Evolutionary conservation across 2,113 vertebrate genomes (phyloP).

Genomic region (Ammodramus savannarum): DNA sequence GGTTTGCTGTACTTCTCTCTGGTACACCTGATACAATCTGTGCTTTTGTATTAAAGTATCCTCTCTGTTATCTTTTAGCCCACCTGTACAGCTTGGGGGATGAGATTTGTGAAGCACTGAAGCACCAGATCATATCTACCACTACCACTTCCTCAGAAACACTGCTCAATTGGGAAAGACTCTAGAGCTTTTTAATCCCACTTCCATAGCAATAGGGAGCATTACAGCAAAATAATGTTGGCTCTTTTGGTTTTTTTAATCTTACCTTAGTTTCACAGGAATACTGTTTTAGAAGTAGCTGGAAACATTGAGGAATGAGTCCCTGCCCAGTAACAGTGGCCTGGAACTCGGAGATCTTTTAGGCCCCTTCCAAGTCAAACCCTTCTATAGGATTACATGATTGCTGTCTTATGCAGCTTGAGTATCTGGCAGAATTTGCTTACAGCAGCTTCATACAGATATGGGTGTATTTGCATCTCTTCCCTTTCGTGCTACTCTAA

Average conservation of each 20-base stretch:
- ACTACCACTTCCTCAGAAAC: background rate
- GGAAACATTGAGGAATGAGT: background rate
- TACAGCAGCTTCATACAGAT: background rate
- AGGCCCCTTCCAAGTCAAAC: background rate
- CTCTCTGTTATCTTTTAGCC: background rate
- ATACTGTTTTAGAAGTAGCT: background rate
- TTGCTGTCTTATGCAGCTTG: background rate
- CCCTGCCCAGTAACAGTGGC: background rate
- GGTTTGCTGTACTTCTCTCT: background rate
- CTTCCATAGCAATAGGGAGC: background rate
- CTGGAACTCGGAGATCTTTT: background rate
- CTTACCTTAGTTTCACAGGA: background rate
- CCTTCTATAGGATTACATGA: background rate
- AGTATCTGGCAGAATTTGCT: background rate
- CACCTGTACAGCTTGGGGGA: background rate
- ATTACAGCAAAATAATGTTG: background rate
- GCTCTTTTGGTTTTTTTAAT: background rate
- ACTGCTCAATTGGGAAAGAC: background rate
- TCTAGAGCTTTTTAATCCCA: background rate
- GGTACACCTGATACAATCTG: background rate
- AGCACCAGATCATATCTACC: background rate
- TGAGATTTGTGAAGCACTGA: background rate
- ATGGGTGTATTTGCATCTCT: background rate
- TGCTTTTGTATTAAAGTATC: background rate
- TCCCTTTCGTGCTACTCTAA: background rate